Conservation (phyloP, 2,113 vertebrate species). For the Hippolais icterina region DNA sequence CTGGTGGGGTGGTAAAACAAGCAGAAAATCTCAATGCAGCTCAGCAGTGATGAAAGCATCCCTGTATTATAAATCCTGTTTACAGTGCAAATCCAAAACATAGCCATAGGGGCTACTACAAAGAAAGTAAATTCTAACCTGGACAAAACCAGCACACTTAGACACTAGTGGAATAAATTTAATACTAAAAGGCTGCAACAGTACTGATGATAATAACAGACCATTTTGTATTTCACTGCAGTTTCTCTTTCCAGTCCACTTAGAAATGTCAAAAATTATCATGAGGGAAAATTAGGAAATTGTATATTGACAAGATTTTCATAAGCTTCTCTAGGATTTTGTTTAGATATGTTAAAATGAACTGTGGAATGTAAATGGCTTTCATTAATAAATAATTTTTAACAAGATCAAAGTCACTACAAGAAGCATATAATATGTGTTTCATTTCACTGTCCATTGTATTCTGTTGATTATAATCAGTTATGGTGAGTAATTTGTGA, state of each 20-base stretch:
- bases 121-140: not conserved
- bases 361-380: not conserved
- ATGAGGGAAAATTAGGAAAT: not conserved
- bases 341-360: not conserved
- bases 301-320: not conserved
- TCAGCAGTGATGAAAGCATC: not conserved
- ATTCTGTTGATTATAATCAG: not conserved
- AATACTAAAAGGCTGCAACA: not conserved
- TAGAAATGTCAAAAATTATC: not conserved
- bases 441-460: not conserved
- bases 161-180: not conserved
- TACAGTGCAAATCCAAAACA: not conserved
- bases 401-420: not conserved
- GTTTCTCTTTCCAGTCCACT: not conserved
- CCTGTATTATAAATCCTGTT: not conserved
- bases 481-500: not conserved
- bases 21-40: not conserved
- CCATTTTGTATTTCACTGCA: not conserved
- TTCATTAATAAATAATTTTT: not conserved
- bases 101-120: accelerated
- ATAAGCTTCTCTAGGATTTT: not conserved
- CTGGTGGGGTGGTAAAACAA: not conserved
- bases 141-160: not conserved
- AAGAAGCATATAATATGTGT: not conserved
- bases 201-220: not conserved